Base-by-base conservation (phyloP, 2,113 vertebrate species). In the Tetraodon nigroviridis region DNA sequence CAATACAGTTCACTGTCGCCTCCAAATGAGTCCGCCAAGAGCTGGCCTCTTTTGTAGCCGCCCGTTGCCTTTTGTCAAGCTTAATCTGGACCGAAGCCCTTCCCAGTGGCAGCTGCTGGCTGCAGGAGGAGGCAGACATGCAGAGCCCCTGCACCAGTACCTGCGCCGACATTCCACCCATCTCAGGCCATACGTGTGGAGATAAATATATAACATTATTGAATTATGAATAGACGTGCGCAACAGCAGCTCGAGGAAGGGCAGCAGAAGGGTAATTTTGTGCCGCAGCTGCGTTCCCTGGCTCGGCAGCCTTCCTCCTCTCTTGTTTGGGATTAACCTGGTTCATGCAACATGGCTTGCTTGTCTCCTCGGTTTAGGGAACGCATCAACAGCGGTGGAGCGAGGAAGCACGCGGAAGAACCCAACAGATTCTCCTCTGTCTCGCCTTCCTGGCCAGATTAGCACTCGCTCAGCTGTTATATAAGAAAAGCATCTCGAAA, bases 361-460 rank as follows among this genome's bases (percentile, higher is more conserved):
- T 58, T 79, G 81, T 84, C 81, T 65, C 67, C 58, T 70, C 56
- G 0, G 18, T 72, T 81, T 71, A 73, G 74, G 67, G 65, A 61
- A 73, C 0, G 50, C 71, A 64, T 59, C 64, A 12, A 60, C 52
- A 51, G 63, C 41, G n/a, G 44, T 24, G 48, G 37, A 45, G 51
- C 48, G n/a, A 5, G 61, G 67, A 24, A 62, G 32, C 64, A 62
- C 64, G 71, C 82, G 44, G 75, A 81, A 81, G 81, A 78, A 86
- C 85, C 76, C 76, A 79, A 82, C 83, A 87, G 79, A 84, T 84
- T 89, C 76, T 84, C 81, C 69, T 80, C 78, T 63, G 76, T 82
- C 81, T 85, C 69, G 74, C 73, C 79, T 84, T 75, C 55, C 76
- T 67, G 69, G 78, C 71, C 58, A 55, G 80, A 83, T 85, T 81